Base-by-base conservation (phyloP, 1,140 invertebrate species). In the Conus betulinus region DNA sequence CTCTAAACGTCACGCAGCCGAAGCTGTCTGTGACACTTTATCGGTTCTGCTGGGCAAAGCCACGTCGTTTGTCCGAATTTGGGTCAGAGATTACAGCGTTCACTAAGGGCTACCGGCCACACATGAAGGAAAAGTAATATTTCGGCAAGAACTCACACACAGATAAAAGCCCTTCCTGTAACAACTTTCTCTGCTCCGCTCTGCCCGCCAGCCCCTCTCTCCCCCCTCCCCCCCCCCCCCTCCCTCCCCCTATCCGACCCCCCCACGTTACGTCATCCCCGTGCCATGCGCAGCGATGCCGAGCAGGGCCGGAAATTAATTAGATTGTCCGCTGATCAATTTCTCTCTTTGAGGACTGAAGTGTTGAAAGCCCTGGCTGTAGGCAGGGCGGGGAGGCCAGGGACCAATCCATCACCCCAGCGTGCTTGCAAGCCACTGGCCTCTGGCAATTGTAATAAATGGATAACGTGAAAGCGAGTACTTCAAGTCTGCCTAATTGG, bases 291-390 rank as follows among this genome's bases (percentile, higher is more conserved):
- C 85, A 76, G 71, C 74, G 39, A 55, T 53, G 85, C 85, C 53
- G 71, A 57, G 71, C 85, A 57, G 55, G 7, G 85, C 71, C 85
- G 85, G 85, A 87, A 87, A 87, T 87, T 87, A 87, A 87, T 87
- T 87, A 87, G 85, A 87, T 87, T 87, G 85, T 87, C 74, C 85
- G 25, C 76, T 87, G 85, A 87, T 78, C 25, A 87, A 79, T 67
- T 78, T 55, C 51, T 79, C 85, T 79, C 85, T 87, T 87, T 87
- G 85, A 87, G 85, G 85, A 57, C 23, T 57, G 85, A 79, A 78
- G 85, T 87, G 85, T 55, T 79, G 85, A 87, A 87, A 78, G 27
- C 15, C 25, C 7, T n/a, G 52, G 23, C 52, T 25, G 51, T 25
- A 15, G 10, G 55, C 60, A 0, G 51, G n/a, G 15, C 8, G 20